Evolutionary conservation across 2,113 vertebrate species (phyloP), one percentile per base, ranked within the genome.

Genomic region (Myrmecophaga tridactyla): DNA sequence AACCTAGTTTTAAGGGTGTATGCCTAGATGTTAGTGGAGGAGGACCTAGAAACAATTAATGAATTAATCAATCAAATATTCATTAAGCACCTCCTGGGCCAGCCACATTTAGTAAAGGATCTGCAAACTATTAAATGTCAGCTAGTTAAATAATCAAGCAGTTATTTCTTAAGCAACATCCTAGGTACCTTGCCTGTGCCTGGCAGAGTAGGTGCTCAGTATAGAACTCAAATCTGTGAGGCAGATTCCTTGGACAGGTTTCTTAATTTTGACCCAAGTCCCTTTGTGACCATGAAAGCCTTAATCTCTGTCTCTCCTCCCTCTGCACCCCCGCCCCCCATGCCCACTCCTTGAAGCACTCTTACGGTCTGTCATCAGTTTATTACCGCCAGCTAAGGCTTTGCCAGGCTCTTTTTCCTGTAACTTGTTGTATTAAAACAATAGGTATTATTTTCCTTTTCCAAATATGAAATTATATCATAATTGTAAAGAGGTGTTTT

Each of bases 381-480:
- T n/a, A 36, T 94, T 94, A 82, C 90, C 51, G 31, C 29, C 88
- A 80, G 48, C 85, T 43, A 65, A 63, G 73, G 69, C 14, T 78
- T 25, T 23, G 34, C 58, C 78, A 69, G 41, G 25, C 75, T 77
- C 51, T 53, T 56, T 83, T 96, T 96, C 96, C 94, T 95, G 82
- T 36, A 34, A 75, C 84, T 83, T 58, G 46, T 48, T 46, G 73
- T 86, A n/a, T 92, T 41, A 83, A 63, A 89, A 96, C 90, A 97
- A 96, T 95, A 90, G 85, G 43, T 51, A 90, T 95, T 96, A 80
- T 93, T 96, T 86, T 77, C 67, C 77, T 80, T 89, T 87, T 75
- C 90, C 84, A 69, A 53, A 43, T 73, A 53, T 0, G 6, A 77
- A 78, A 41, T 86, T 90, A 21, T 43, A n/a, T 20, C 81, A 36